These are phyloP conservation scores for Sparidentex hasta DNA, from an alignment of 2,797 vertebrate genomes.

Conservation along the genomic window DNA sequence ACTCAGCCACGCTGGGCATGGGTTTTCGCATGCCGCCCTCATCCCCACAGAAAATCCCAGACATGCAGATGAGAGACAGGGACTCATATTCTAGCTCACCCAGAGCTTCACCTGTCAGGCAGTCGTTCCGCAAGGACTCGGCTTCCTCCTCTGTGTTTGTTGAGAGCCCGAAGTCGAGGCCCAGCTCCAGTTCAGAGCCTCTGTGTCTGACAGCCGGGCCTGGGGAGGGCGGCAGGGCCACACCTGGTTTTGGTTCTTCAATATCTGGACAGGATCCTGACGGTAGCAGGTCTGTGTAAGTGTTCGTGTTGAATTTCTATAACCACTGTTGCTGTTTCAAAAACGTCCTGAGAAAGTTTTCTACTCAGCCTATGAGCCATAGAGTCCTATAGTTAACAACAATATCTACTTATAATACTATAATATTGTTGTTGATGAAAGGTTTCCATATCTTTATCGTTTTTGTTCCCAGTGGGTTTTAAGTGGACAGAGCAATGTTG, in stretches of 20 bases:
- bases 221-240: conserved; percentile 80
- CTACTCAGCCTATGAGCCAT: background rate
- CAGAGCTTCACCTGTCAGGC: conserved; percentile 94
- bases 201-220: conserved; percentile 89
- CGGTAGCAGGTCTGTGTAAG: conserved; percentile 87
- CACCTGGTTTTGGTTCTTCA: conserved; percentile 89
- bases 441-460: background rate
- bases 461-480: background rate
- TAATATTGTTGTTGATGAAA: background rate
- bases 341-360: background rate
- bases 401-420: background rate
- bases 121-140: conserved; percentile 96
- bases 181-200: conserved; percentile 89
- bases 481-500: background rate
- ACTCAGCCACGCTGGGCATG: conserved; percentile 89
- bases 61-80: conserved; percentile 88
- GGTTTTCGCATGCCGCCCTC: conserved; percentile 94
- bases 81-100: conserved; percentile 93
- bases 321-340: background rate
- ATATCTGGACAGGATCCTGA: conserved; percentile 91
- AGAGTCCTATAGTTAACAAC: background rate
- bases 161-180: conserved; percentile 92
- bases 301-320: conserved; percentile 8
- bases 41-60: conserved; percentile 95
- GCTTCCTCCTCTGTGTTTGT: conserved; percentile 93